Evolutionary conservation across 2,113 vertebrate genomes (phyloP).

Genomic region (Ailurus styani): DNA sequence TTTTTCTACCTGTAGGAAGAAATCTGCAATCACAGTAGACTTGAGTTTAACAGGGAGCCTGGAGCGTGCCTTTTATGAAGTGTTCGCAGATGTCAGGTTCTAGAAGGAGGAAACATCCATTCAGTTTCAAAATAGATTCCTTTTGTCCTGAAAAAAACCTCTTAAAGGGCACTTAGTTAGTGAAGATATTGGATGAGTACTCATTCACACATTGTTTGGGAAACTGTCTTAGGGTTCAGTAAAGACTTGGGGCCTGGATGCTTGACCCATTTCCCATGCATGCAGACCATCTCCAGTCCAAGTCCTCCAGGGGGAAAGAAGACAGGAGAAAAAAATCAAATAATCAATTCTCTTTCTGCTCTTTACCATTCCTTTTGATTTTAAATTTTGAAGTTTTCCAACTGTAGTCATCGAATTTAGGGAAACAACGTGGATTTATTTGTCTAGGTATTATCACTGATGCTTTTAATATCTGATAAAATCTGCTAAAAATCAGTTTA

Average conservation of each 20-base stretch:
- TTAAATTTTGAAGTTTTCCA: slow-evolving; percentile 16
- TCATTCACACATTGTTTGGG: neutral
- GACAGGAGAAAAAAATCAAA: neutral
- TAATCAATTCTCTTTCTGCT: neutral
- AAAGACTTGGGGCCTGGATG: neutral
- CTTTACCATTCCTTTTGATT: neutral
- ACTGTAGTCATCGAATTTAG: neutral
- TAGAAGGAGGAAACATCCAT: neutral
- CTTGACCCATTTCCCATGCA: neutral
- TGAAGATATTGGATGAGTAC: neutral
- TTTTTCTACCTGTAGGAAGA: neutral
- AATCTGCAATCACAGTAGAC: neutral
- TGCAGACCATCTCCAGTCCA: neutral
- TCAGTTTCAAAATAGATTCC: neutral
- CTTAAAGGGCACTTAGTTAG: neutral
- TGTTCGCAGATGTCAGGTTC: neutral
- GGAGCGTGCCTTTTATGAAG: neutral
- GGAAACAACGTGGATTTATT: neutral
- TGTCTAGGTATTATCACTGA: neutral
- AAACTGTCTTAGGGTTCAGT: neutral
- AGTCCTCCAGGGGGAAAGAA: neutral
- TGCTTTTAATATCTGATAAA: slow-evolving; percentile 45
- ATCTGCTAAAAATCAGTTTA: slow-evolving; percentile 35
- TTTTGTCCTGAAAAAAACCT: neutral
- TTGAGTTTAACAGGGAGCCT: neutral